Evolutionary conservation across 2,797 vertebrate species (phyloP).

Genomic region (Loriculus beryllinus): DNA sequence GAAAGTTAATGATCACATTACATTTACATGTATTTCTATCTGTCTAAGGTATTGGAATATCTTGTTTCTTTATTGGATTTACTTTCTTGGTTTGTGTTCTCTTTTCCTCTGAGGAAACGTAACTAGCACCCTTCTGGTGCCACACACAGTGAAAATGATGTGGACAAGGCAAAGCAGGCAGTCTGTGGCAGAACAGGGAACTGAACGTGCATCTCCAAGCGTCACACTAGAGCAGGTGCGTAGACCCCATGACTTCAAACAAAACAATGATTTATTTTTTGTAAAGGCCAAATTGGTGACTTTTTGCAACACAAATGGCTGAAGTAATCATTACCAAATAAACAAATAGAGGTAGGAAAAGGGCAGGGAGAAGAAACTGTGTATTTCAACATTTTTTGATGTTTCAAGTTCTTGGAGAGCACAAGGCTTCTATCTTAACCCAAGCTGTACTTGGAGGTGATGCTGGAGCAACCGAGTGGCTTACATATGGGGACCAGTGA

Average conservation of each 20-base stretch:
- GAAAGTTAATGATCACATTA: not conserved
- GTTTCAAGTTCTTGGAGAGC: not conserved
- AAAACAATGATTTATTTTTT: not conserved
- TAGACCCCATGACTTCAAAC: not conserved
- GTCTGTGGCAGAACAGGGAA: not conserved
- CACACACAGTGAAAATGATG: not conserved
- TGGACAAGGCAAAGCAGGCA: not conserved
- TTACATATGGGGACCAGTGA: not conserved
- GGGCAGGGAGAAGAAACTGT: not conserved
- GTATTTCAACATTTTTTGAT: not conserved
- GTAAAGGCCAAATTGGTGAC: not conserved
- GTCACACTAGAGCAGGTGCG: not conserved
- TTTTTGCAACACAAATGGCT: not conserved
- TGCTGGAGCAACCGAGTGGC: not conserved
- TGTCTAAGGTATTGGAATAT: not conserved
- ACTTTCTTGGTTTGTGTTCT: not conserved
- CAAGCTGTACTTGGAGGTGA: not conserved
- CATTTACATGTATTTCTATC: not conserved
- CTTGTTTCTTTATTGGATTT: not conserved
- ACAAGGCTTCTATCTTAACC: not conserved
- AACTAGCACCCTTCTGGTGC: not conserved
- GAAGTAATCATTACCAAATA: not conserved
- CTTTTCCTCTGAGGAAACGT: not conserved
- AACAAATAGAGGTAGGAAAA: not conserved
- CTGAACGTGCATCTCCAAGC: rapidly evolving